phyloP scores from a whole-genome alignment of 2,797 vertebrate species.

The Alauda arvensis region DNA sequence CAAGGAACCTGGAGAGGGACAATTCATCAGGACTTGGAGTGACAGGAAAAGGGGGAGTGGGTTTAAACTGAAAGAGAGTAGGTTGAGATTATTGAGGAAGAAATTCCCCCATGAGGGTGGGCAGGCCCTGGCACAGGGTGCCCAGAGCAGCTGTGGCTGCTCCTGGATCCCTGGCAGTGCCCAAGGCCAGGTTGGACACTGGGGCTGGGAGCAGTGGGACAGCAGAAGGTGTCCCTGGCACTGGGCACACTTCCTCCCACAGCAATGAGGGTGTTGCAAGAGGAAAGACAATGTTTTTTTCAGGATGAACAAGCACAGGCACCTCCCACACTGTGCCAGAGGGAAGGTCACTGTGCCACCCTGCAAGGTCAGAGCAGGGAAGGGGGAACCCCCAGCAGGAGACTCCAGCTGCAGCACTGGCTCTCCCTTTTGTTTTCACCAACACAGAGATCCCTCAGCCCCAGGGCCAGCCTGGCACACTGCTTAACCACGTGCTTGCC shows the following conservation, averaged over 20 bases:
- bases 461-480: not conserved
- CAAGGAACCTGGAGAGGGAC: not conserved
- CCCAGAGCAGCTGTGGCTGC: not conserved
- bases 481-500: not conserved
- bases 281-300: rapidly evolving
- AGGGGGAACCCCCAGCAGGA: not conserved
- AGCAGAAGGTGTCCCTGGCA: not conserved
- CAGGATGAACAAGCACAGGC: not conserved
- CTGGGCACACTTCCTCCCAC: not conserved
- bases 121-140: not conserved
- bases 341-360: no score
- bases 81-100: not conserved
- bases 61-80: not conserved
- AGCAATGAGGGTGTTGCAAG: not conserved
- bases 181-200: not conserved
- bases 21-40: not conserved
- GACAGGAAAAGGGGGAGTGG: not conserved
- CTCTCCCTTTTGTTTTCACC: not conserved
- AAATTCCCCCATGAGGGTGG: not conserved
- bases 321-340: not conserved
- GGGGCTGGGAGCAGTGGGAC: not conserved
- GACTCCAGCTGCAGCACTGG: not conserved
- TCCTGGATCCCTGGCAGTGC: not conserved
- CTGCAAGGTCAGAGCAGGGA: not conserved
- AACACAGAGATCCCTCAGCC: not conserved